Evolutionary conservation across 2,888 invertebrate species (phyloP).

Genomic region (Eupelmus urozonus): DNA sequence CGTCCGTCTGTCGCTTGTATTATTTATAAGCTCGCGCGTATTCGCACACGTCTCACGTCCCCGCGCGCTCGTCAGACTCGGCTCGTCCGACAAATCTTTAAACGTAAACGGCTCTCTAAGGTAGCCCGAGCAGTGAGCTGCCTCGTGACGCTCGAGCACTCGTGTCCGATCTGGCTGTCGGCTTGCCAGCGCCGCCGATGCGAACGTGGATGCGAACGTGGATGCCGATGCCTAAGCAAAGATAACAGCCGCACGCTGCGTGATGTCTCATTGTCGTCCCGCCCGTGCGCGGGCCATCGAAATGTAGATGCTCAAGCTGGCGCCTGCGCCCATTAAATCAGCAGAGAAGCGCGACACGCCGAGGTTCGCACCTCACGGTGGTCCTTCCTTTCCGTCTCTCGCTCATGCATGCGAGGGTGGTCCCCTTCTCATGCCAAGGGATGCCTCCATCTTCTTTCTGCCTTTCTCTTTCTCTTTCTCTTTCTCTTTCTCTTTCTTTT

Average conservation of each 20-base stretch:
- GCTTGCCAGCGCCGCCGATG: no score
- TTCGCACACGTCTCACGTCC: constrained; percentile 1
- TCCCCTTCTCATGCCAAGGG: constrained; percentile 5
- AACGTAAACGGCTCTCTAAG: no score
- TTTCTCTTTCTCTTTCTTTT: no score
- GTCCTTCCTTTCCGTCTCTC: constrained; percentile 13
- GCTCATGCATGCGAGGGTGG: constrained; percentile 19
- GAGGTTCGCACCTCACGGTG: constrained; percentile 50
- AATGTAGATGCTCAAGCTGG: constrained; percentile 4
- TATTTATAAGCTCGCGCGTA: no score
- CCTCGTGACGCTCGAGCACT: no score
- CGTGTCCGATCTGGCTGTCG: no score
- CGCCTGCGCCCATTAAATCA: constrained; percentile 29
- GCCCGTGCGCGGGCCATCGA: constrained; percentile 23
- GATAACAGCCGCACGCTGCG: constrained; percentile 32
- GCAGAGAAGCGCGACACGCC: neutral
- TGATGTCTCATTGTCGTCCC: constrained; percentile 44
- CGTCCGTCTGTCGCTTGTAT: no score
- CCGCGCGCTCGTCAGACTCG: no score
- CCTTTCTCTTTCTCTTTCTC: no score
- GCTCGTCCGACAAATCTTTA: no score
- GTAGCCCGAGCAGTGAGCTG: no score
- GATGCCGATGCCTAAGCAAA: constrained; percentile 27
- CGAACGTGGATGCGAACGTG: no score
- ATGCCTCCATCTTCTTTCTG: neutral